Evolutionary conservation across 2,888 invertebrate genomes (phyloP).

Genomic region (Cylindroiulus punctatus): DNA sequence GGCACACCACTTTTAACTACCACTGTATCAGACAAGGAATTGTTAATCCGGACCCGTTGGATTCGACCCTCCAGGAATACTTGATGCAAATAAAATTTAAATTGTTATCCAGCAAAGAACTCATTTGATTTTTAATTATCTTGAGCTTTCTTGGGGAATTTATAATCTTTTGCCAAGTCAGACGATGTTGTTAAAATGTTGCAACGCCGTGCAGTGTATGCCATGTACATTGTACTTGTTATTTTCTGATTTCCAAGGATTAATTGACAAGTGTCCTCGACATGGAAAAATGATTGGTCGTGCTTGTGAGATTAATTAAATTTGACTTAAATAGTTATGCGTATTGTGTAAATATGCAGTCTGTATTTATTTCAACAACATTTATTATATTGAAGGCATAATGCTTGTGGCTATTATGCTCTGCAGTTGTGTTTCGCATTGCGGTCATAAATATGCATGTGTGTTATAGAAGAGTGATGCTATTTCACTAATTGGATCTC

Average conservation of each 20-base stretch:
- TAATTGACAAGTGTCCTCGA: neutral
- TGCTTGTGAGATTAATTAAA: neutral
- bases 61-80: no score
- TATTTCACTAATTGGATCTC: conserved; percentile 22
- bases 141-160: no score
- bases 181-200: no score
- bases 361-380: conserved; percentile 5
- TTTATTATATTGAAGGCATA: neutral
- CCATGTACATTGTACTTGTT: no score
- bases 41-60: no score
- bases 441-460: neutral
- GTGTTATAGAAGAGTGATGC: neutral
- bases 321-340: neutral
- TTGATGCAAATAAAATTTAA: no score
- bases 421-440: neutral
- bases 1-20: no score
- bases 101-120: no score
- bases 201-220: no score
- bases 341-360: neutral
- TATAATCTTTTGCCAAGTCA: no score
- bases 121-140: no score
- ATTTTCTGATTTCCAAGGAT: neutral
- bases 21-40: no score
- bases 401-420: neutral
- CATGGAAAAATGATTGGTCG: neutral